Conservation (phyloP, 2,113 vertebrate genomes). For the Cepphus grylle region DNA sequence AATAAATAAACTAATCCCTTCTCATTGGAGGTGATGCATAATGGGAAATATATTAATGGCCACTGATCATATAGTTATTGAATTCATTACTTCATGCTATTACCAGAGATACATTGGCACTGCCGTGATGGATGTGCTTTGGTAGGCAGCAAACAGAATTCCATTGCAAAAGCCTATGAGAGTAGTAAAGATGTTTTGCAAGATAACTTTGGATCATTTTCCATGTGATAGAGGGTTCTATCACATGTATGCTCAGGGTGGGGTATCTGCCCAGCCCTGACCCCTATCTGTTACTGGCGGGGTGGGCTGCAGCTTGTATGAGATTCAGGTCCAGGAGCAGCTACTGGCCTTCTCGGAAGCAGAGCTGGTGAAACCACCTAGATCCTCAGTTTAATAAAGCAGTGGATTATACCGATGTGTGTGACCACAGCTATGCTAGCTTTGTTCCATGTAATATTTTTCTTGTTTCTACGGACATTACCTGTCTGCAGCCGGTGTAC, state of each 20-base stretch:
- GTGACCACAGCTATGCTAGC: neutral
- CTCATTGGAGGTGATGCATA: neutral
- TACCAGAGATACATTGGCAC: neutral
- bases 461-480: neutral
- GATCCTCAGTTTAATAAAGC: neutral
- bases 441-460: neutral
- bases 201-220: neutral
- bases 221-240: neutral
- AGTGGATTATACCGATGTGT: neutral
- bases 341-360: neutral
- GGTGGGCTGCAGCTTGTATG: neutral
- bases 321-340: neutral
- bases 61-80: neutral
- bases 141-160: neutral
- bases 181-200: neutral
- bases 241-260: neutral
- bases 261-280: neutral
- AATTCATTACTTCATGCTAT: neutral
- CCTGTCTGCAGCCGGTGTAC: neutral
- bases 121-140: neutral
- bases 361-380: neutral
- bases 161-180: neutral
- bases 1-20: neutral
- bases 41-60: neutral
- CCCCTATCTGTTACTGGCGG: neutral